A percentile compares a stretch with the other conserved stretches of the same genome.
Conservation (phyloP, 1,140 invertebrate species). For the Penaeus indicus region DNA sequence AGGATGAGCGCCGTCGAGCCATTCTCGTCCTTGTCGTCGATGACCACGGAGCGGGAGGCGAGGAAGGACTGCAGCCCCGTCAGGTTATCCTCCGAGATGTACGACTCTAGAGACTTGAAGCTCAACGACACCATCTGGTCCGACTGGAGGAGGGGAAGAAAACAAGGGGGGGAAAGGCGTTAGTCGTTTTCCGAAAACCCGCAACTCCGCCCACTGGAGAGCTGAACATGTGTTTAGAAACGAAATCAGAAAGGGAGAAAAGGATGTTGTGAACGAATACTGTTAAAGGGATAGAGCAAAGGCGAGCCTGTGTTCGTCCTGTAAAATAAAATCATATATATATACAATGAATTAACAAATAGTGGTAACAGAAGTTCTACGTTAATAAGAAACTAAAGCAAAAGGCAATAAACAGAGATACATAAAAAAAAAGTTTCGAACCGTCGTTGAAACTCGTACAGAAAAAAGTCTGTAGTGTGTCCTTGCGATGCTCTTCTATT, state of each 20-base stretch:
- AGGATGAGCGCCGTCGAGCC: constrained; percentile 92
- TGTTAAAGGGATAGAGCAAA: not conserved
- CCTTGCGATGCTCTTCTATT: too few species aligned
- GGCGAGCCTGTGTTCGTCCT: too few species aligned
- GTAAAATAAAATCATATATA: not conserved
- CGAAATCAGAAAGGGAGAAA: not conserved
- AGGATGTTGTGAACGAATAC: not conserved
- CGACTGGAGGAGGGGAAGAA: constrained; percentile 56
- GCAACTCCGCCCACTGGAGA: too few species aligned
- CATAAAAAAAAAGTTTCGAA: too few species aligned
- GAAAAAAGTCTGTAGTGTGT: too few species aligned
- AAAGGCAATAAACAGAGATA: too few species aligned
- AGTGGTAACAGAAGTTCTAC: not conserved
- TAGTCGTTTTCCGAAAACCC: not conserved
- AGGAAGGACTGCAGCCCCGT: constrained; percentile 83
- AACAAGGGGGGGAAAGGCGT: constrained; percentile 4
- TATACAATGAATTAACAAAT: not conserved
- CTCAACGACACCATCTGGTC: constrained; percentile 67
- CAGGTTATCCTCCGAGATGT: constrained; percentile 85
- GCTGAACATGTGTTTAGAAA: constrained; percentile 2
- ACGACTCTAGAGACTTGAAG: constrained; percentile 76
- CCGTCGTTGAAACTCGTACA: too few species aligned
- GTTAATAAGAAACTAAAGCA: too few species aligned
- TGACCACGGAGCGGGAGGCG: constrained; percentile 82
- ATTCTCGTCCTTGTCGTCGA: constrained; percentile 95